A percentile compares a stretch with the other conserved stretches of the same genome.
These are phyloP conservation scores for Pelochelys cantorii DNA, from an alignment of 2,797 vertebrate species.

Conservation along the genomic window DNA sequence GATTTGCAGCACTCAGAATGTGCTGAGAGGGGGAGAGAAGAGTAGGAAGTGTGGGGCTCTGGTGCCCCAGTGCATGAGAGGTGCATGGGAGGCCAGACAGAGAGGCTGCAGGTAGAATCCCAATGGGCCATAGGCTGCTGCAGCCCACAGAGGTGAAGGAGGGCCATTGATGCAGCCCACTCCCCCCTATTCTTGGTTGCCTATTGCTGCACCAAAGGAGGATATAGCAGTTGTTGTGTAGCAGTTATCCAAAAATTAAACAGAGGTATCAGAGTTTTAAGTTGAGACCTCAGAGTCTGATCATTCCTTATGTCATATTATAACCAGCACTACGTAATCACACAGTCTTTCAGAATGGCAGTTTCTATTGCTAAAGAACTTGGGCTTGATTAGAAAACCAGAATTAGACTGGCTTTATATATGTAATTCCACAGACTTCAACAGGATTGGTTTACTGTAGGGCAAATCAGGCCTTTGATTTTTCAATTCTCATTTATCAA, in stretches of 20 bases:
- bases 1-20: too few relatives aligned
- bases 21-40: too few relatives aligned
- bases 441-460: background rate
- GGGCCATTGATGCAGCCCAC: too few relatives aligned
- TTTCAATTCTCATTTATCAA: slow-evolving; percentile 31
- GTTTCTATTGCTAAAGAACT: slow-evolving; percentile 7
- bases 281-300: background rate
- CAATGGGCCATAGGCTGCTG: too few relatives aligned
- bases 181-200: too few relatives aligned
- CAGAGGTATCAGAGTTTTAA: background rate
- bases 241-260: background rate
- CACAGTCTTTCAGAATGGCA: slow-evolving; percentile 2
- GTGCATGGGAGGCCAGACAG: too few relatives aligned
- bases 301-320: slow-evolving; percentile 3
- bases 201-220: background rate
- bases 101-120: too few relatives aligned
- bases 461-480: slow-evolving; percentile 9
- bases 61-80: too few relatives aligned
- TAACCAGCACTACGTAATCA: rapidly evolving
- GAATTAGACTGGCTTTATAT: slow-evolving; percentile 2
- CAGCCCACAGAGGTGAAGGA: too few relatives aligned
- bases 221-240: rapidly evolving
- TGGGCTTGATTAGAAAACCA: slow-evolving; percentile 1
- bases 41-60: too few relatives aligned
- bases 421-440: slow-evolving; percentile 13